Percentiles rank a stretch among this genome's conserved stretches.
These are phyloP conservation scores for Enteromius radiatus DNA, from an alignment of 2,797 vertebrate genomes.

Conservation along the genomic window DNA sequence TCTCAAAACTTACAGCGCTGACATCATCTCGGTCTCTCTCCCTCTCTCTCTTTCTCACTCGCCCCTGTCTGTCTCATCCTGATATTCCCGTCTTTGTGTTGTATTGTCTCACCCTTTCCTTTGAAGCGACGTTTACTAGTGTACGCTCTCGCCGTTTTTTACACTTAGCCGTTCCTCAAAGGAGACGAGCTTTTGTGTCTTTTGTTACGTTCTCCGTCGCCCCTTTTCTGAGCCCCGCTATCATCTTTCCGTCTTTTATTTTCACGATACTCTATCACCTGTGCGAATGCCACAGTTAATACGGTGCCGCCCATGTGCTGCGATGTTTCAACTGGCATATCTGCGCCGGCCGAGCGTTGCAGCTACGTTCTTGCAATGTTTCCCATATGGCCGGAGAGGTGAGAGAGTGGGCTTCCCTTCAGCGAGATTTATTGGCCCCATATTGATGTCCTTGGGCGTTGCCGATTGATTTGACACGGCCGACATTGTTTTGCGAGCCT, in stretches of 20 bases:
- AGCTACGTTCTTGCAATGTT: not conserved
- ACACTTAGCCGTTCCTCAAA: constrained; percentile 42
- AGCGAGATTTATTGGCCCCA: constrained; percentile 71
- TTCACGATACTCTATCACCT: constrained; percentile 35
- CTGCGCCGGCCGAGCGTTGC: not conserved
- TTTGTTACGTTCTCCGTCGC: constrained; percentile 36
- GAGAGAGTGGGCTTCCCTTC: constrained; percentile 46
- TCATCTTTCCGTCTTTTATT: constrained; percentile 43
- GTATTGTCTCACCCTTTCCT: constrained; percentile 37
- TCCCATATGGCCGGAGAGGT: constrained; percentile 51
- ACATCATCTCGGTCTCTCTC: constrained; percentile 40
- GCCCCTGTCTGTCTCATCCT: constrained; percentile 25
- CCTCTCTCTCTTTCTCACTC: constrained; percentile 13
- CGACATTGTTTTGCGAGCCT: constrained; percentile 59
- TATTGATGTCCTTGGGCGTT: constrained; percentile 76
- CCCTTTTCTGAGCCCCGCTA: constrained; percentile 35
- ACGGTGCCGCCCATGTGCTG: constrained; percentile 5
- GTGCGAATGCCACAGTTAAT: constrained; percentile 15
- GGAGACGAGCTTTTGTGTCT: constrained; percentile 40
- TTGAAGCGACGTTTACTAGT: constrained; percentile 42
- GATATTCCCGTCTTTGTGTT: constrained; percentile 35
- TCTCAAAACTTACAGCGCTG: constrained; percentile 35
- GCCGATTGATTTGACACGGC: constrained; percentile 79
- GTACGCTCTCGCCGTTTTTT: constrained; percentile 44
- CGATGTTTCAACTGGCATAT: not conserved